phyloP scores from a whole-genome alignment of 2,888 invertebrate species.

The Agrotis segetum region DNA sequence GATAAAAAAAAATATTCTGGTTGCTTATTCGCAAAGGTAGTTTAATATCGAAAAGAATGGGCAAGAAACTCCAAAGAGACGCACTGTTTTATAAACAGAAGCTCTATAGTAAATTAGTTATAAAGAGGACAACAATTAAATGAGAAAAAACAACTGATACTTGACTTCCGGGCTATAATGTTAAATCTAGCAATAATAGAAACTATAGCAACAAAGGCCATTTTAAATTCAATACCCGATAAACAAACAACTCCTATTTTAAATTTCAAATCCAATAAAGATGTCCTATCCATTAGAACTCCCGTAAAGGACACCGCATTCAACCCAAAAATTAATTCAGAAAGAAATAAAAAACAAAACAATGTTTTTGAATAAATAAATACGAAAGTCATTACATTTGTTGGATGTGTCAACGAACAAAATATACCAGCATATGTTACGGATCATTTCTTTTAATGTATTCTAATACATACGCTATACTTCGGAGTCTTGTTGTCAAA shows the following conservation, averaged over 20 bases:
- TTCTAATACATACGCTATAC: conserved; percentile 62
- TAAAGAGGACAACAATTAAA: no score
- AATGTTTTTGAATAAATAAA: conserved; percentile 63
- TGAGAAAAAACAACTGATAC: no score
- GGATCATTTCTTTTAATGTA: conserved; percentile 59
- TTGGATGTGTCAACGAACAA: conserved; percentile 68
- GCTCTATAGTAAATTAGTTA: no score
- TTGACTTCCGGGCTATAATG: no score
- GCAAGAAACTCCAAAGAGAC: no score
- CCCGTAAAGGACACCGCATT: conserved; percentile 53
- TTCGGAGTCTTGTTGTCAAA: conserved; percentile 61
- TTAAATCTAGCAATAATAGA: conserved; percentile 3
- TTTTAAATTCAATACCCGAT: conserved; percentile 15
- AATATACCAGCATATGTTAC: conserved; percentile 62
- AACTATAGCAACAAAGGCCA: conserved; percentile 19
- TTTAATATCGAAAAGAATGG: no score
- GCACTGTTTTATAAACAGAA: no score
- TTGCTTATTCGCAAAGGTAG: no score
- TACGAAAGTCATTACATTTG: conserved; percentile 59
- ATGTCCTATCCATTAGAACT: conserved; percentile 49
- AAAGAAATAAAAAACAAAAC: conserved; percentile 46
- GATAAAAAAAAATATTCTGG: no score
- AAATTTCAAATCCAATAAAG: conserved; percentile 55
- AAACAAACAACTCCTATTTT: conserved; percentile 46
- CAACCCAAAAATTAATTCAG: conserved; percentile 53